A percentile compares a stretch with the other conserved stretches of the same genome.
Evolutionary conservation across 2,797 vertebrate species (phyloP).

Genomic region (Clamator glandarius): DNA sequence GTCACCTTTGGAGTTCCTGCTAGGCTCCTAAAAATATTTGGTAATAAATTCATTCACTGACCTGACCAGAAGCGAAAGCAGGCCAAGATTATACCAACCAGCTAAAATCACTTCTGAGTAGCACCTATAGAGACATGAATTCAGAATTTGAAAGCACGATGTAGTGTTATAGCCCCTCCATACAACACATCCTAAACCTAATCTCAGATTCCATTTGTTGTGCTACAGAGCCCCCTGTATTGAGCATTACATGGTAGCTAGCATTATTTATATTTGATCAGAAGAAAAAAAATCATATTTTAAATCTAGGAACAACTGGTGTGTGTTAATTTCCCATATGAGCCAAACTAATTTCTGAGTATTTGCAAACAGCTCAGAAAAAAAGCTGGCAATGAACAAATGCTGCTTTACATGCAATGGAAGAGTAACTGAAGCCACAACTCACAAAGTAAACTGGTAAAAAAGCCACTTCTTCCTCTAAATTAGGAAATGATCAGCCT

Average conservation of each 20-base stretch:
- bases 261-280: not conserved
- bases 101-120: not conserved
- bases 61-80: not conserved
- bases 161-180: not conserved
- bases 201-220: slow-evolving; percentile 38
- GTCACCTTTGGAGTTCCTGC: not conserved
- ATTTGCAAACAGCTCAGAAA: not conserved
- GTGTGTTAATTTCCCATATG: slow-evolving; percentile 1
- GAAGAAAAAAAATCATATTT: not conserved
- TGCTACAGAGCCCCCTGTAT: slow-evolving; percentile 60
- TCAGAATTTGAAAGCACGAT: not conserved
- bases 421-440: not conserved
- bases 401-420: not conserved
- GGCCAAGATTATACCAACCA: not conserved
- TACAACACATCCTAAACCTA: not conserved
- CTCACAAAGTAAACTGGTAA: not conserved
- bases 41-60: not conserved
- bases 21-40: not conserved
- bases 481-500: not conserved
- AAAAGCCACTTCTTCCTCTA: not conserved
- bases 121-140: not conserved
- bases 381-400: not conserved
- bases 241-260: slow-evolving; percentile 24
- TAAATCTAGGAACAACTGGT: not conserved
- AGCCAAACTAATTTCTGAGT: slow-evolving; percentile 9